Percentiles rank a stretch among this genome's conserved stretches.
Evolutionary conservation across 2,888 invertebrate species (phyloP).

Genomic region (Hoplodrina ambigua): DNA sequence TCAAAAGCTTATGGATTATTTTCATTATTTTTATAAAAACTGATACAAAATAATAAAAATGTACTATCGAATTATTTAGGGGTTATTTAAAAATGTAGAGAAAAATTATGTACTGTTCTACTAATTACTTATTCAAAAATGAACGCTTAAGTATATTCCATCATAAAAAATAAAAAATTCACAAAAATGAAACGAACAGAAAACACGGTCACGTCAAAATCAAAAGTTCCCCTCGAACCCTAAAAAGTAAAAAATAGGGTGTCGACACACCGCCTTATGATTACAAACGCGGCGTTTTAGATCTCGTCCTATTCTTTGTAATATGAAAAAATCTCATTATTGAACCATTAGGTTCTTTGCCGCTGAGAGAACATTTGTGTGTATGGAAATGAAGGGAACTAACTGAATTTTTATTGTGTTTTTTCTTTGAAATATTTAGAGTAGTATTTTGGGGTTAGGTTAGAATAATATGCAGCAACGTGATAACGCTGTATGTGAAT

Average conservation of each 20-base stretch:
- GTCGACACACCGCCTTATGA: conserved; percentile 56
- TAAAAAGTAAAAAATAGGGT: conserved; percentile 48
- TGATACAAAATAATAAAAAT: no score
- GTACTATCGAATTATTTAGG: no score
- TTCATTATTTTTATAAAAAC: no score
- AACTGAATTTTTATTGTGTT: conserved; percentile 18
- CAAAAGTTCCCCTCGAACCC: conserved; percentile 25
- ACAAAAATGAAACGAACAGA: background rate
- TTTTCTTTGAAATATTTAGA: background rate
- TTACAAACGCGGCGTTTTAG: conserved; percentile 46
- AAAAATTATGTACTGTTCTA: no score
- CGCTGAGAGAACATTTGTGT: conserved; percentile 18
- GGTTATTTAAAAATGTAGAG: no score
- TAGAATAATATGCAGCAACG: background rate
- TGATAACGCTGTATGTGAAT: no score
- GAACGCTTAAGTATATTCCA: background rate
- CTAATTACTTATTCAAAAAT: background rate
- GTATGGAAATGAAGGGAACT: conserved; percentile 23
- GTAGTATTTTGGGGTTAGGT: conserved; percentile 2
- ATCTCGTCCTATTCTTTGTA: conserved; percentile 55
- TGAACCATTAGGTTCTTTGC: conserved; percentile 64
- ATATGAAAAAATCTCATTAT: conserved; percentile 69
- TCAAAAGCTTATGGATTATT: no score
- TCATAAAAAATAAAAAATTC: conserved; percentile 2
- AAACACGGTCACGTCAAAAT: conserved; percentile 21